Evolutionary conservation across 2,113 vertebrate genomes (phyloP).

Genomic region (Trichechus manatus): DNA sequence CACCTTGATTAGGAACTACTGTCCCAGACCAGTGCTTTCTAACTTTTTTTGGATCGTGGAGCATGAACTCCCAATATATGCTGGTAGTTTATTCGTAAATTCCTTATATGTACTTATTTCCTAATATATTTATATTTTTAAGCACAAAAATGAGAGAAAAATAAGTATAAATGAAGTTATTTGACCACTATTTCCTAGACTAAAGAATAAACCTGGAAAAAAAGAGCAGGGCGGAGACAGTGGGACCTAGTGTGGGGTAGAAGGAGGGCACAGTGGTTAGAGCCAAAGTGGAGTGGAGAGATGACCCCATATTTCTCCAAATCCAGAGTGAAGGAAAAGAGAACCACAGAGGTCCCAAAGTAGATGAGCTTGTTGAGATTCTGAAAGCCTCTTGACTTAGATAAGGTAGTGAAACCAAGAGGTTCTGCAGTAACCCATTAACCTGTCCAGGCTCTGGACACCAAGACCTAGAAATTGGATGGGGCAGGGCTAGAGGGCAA

Average conservation of each 20-base stretch:
- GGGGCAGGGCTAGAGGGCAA: neutral
- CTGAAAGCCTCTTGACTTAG: neutral
- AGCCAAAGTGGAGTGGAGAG: neutral
- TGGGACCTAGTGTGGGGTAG: neutral
- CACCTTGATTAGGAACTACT: constrained; percentile 19
- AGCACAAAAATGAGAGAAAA: neutral
- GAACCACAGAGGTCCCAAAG: neutral
- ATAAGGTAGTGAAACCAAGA: neutral
- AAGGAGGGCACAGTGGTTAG: neutral
- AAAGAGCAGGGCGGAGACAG: no score
- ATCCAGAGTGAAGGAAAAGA: neutral
- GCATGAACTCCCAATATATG: neutral
- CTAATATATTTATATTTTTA: constrained; percentile 39
- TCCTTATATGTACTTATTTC: neutral
- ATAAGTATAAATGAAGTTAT: neutral
- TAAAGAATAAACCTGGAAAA: neutral
- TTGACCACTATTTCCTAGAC: neutral
- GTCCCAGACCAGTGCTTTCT: constrained; percentile 33
- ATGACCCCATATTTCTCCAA: neutral
- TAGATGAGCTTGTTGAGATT: neutral
- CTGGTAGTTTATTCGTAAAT: constrained; percentile 33
- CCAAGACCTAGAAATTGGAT: neutral
- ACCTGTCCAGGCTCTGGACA: neutral
- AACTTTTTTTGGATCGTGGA: constrained; percentile 4
- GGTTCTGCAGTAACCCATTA: neutral